A percentile compares a stretch with the other conserved stretches of the same genome.
phyloP scores from a whole-genome alignment of 1,140 invertebrate genomes.

The Drosophila navojoa region DNA sequence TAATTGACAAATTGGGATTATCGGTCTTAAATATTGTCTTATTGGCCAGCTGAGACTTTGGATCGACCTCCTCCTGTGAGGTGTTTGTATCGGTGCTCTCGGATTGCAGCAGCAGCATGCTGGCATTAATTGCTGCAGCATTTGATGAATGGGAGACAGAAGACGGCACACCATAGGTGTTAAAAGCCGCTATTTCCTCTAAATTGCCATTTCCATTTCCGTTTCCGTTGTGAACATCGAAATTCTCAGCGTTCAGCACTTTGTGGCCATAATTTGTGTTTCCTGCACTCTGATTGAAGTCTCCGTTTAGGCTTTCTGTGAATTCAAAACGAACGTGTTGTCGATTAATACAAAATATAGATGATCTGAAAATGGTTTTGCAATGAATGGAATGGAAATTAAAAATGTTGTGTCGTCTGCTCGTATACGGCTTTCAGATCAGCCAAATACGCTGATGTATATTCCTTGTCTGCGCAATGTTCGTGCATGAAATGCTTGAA shows the following conservation, averaged over 20 bases:
- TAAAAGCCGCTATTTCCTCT: neutral
- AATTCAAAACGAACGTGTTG: neutral
- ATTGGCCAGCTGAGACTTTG: slow-evolving; percentile 82
- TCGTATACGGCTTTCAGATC: slow-evolving; percentile 45
- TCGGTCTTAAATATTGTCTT: slow-evolving; percentile 83
- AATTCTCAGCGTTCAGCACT: slow-evolving; percentile 34
- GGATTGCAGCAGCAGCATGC: slow-evolving; percentile 71
- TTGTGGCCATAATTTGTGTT: slow-evolving; percentile 33
- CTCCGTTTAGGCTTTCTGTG: slow-evolving; percentile 64
- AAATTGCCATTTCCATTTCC: slow-evolving; percentile 6
- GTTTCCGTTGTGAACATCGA: slow-evolving; percentile 18
- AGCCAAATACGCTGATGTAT: slow-evolving; percentile 29
- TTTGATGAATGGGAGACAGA: slow-evolving; percentile 5
- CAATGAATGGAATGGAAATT: neutral
- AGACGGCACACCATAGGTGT: neutral
- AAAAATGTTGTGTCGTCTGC: slow-evolving; percentile 12
- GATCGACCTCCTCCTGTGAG: slow-evolving; percentile 81
- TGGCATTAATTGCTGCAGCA: slow-evolving; percentile 62
- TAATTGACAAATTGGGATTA: slow-evolving; percentile 84
- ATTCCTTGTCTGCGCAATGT: slow-evolving; percentile 5
- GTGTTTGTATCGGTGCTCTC: slow-evolving; percentile 78
- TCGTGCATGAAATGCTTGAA: slow-evolving; percentile 26
- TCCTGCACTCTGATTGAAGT: slow-evolving; percentile 52
- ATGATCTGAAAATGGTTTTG: neutral
- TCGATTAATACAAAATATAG: slow-evolving; percentile 16